Percentiles rank a stretch among this genome's conserved stretches.
These are phyloP conservation scores for Uria aalge DNA, from an alignment of 2,113 vertebrate genomes.

Conservation along the genomic window DNA sequence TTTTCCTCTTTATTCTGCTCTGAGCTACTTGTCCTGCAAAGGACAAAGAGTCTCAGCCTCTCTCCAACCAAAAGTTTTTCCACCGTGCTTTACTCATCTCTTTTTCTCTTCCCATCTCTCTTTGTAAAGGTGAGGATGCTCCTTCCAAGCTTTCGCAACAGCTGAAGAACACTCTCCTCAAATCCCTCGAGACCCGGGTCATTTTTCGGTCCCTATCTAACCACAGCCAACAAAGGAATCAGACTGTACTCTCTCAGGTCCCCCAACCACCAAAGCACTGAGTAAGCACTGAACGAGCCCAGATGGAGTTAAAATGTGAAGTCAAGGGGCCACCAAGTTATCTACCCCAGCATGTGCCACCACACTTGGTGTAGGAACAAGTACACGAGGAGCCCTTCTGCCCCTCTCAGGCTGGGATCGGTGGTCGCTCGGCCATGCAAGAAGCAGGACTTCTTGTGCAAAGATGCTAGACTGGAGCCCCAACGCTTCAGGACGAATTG, in stretches of 20 bases:
- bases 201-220: not conserved
- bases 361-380: too few species aligned
- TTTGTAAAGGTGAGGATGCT: not conserved
- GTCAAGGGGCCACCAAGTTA: not conserved
- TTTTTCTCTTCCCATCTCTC: not conserved
- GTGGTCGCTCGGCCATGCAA: rapidly evolving
- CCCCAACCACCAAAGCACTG: too few species aligned
- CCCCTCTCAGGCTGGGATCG: not conserved
- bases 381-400: not conserved
- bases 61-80: not conserved
- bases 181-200: not conserved
- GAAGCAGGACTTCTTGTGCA: not conserved
- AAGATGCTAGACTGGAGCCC: rapidly evolving
- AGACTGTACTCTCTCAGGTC: too few species aligned
- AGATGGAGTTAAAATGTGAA: not conserved
- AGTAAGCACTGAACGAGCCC: not conserved
- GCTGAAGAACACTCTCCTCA: not conserved
- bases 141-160: not conserved
- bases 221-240: not conserved
- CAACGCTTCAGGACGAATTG: rapidly evolving
- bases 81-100: not conserved
- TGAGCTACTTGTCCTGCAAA: not conserved
- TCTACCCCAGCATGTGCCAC: too few species aligned
- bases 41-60: not conserved
- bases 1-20: not conserved